These are phyloP conservation scores for Saxidomus purpurata DNA, from an alignment of 1,140 invertebrate genomes.

Conservation along the genomic window DNA sequence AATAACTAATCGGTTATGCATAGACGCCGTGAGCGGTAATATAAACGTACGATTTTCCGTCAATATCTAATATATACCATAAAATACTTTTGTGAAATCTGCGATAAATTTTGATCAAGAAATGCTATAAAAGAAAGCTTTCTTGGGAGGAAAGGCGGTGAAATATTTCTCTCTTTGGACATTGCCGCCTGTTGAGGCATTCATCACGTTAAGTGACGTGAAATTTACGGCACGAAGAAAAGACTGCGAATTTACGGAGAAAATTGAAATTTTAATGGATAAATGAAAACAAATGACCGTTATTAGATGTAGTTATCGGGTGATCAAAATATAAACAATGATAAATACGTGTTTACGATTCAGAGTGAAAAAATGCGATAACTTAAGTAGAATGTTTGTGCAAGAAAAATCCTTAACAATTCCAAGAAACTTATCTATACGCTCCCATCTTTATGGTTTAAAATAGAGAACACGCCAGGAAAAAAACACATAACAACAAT, in stretches of 20 bases:
- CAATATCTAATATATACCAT: neutral
- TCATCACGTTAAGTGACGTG: neutral
- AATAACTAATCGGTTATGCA: conserved; percentile 52
- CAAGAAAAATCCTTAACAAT: no score
- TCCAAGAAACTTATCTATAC: no score
- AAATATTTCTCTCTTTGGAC: neutral
- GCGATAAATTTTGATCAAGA: conserved; percentile 53
- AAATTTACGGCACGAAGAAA: neutral
- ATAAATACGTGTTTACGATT: neutral
- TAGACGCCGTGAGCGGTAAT: conserved; percentile 3
- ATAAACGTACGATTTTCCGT: conserved; percentile 10
- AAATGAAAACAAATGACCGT: conserved; percentile 1
- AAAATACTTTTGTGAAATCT: neutral
- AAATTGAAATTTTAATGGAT: conserved; percentile 3
- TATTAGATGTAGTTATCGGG: neutral
- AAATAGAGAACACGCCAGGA: no score
- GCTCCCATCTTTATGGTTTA: no score
- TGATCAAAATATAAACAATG: conserved; percentile 7
- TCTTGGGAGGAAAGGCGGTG: neutral
- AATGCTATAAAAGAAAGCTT: conserved; percentile 6
- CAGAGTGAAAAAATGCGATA: no score
- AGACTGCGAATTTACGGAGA: neutral
- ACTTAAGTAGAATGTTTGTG: no score
- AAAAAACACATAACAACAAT: no score
- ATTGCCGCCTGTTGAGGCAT: conserved; percentile 3